These are phyloP conservation scores for Nibea coibor DNA, from an alignment of 2,113 vertebrate genomes.

Conservation along the genomic window DNA sequence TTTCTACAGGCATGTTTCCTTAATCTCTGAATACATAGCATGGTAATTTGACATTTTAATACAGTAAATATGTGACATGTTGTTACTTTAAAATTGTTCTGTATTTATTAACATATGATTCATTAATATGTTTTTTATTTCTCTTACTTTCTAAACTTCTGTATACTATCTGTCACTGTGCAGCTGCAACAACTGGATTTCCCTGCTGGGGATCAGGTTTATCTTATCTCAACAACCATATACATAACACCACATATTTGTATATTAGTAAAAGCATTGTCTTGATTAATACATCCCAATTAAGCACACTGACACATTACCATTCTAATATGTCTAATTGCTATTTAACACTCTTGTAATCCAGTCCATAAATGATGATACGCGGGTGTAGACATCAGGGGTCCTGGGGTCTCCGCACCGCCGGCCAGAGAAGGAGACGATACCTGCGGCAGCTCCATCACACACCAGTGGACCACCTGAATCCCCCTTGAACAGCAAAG, in stretches of 20 bases:
- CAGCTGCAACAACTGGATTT: too few relatives aligned
- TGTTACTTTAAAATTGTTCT: too few relatives aligned
- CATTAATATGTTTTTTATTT: too few relatives aligned
- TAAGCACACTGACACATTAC: not conserved
- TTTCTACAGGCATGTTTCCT: too few relatives aligned
- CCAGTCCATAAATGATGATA: slow-evolving; percentile 66
- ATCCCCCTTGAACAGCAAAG: slow-evolving; percentile 85
- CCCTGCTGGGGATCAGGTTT: not conserved
- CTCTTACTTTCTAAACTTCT: not conserved
- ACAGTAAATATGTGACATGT: too few relatives aligned
- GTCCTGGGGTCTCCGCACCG: slow-evolving; percentile 66
- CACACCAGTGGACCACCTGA: slow-evolving; percentile 91
- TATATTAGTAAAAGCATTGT: not conserved
- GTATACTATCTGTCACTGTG: too few relatives aligned
- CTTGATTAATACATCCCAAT: not conserved
- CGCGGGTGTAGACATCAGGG: slow-evolving; percentile 80
- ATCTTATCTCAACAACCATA: not conserved
- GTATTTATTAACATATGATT: too few relatives aligned
- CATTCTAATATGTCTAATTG: slow-evolving; percentile 35
- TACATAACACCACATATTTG: not conserved
- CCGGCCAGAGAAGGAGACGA: slow-evolving; percentile 84
- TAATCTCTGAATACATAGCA: too few relatives aligned
- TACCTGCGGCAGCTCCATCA: slow-evolving; percentile 79
- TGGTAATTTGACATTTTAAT: too few relatives aligned
- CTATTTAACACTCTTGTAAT: slow-evolving; percentile 48